Evolutionary conservation across 2,888 invertebrate genomes (phyloP).

Genomic region (Zeuzera pyrina): DNA sequence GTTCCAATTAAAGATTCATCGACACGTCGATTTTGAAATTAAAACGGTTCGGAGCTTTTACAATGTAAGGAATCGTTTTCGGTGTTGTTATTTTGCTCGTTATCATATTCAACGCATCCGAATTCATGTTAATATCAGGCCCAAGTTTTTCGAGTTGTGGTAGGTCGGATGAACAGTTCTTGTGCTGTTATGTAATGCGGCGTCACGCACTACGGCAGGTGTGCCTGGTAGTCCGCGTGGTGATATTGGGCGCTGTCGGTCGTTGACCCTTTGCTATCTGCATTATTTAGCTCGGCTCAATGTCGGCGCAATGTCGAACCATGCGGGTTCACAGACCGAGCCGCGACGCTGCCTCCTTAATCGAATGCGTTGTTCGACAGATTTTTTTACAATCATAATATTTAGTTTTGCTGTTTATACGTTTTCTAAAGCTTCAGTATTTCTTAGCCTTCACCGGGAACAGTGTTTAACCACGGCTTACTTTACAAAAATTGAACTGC

Average conservation of each 20-base stretch:
- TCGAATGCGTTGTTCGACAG: slow-evolving; percentile 38
- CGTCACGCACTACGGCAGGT: slow-evolving; percentile 45
- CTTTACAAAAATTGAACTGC: too few species aligned
- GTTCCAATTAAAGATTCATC: too few species aligned
- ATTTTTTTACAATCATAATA: neutral
- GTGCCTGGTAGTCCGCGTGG: slow-evolving; percentile 54
- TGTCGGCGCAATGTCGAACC: slow-evolving; percentile 67
- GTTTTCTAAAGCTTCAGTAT: too few species aligned
- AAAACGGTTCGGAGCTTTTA: too few species aligned
- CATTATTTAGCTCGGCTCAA: slow-evolving; percentile 66
- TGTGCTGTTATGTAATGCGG: slow-evolving; percentile 35
- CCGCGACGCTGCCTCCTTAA: slow-evolving; percentile 46
- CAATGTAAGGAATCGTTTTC: too few species aligned
- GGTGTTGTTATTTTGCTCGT: too few species aligned
- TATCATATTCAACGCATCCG: slow-evolving; percentile 3
- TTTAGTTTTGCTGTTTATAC: too few species aligned
- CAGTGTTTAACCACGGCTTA: too few species aligned
- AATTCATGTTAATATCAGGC: slow-evolving; percentile 4
- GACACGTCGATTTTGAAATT: too few species aligned
- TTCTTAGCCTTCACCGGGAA: too few species aligned
- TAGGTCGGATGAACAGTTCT: slow-evolving; percentile 31
- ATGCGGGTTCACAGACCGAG: slow-evolving; percentile 62
- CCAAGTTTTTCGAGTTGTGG: slow-evolving; percentile 28
- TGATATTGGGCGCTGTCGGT: slow-evolving; percentile 66
- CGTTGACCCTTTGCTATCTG: slow-evolving; percentile 66